Base-by-base conservation (phyloP, 2,797 vertebrate species). In the Propithecus perrieri region DNA sequence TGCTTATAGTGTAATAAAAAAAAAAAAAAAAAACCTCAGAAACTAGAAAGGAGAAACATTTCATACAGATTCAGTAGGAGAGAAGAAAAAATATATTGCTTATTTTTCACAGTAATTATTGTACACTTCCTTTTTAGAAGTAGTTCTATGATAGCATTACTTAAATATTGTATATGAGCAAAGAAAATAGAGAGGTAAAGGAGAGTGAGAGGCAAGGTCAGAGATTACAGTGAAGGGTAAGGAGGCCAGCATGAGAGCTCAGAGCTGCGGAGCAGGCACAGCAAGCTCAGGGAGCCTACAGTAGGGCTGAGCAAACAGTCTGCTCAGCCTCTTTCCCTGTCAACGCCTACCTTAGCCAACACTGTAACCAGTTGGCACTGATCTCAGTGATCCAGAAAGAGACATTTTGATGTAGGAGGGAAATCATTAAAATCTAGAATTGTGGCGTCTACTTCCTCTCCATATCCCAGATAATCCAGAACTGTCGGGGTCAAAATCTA, bases 301-400 rank as follows among this genome's bases (percentile, higher is more conserved):
- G 35, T 0, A 18, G 12, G 4, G 11, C 59, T 5, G 35, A 75
- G 48, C 75, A 50, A 35, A 7, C 38, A 22, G 15, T 28, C 35
- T 38, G 48, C 41, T 69, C 59, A 46, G 43, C 10, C 55, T 67
- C 38, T 17, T 75, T 26, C 11, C 38, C 50, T 5, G 4, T 81
- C 76, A 43, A 28, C 41, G 8, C 28, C n/a, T 28, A 12, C 28
- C 26, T 85, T 85, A 38, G 86, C 65, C 59, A 35, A 35, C n/a
- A 61, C 24, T n/a, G 35, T 67, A 20, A 72, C 71, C 57, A 83
- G 59, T 20, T 53, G 63, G 75, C 84, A 74, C 0, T 65, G 59
- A 84, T 78, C 55, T 94, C 57, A 12, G 48, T 59, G 69, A 59
- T 72, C 24, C 94, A 90, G 79, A 75, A 91, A 79, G 84, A 89